These are phyloP conservation scores for Coronaproctus castanopsis DNA, from an alignment of 2,888 invertebrate species.

Conservation along the genomic window DNA sequence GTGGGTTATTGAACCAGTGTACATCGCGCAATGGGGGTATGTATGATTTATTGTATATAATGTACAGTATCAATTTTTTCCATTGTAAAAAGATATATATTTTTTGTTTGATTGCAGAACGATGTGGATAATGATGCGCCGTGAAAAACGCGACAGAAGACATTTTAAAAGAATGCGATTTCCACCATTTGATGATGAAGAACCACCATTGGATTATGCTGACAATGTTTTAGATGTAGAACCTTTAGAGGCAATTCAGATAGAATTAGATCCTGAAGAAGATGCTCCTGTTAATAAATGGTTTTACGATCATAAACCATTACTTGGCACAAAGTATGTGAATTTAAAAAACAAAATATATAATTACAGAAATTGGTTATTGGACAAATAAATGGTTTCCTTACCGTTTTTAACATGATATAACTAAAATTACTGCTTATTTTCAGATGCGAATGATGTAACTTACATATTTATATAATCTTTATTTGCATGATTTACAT, in stretches of 20 bases:
- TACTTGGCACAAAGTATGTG: slow-evolving; percentile 62
- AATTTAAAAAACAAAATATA: slow-evolving; percentile 1
- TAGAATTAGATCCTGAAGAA: slow-evolving; percentile 91
- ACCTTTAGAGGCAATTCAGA: slow-evolving; percentile 95
- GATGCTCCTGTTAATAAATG: slow-evolving; percentile 76
- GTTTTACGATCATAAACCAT: slow-evolving; percentile 97
- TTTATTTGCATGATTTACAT: too few relatives aligned
- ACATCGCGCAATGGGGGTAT: slow-evolving; percentile 98
- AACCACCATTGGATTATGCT: slow-evolving; percentile 96
- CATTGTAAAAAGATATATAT: not conserved
- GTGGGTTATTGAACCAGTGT: slow-evolving; percentile 97
- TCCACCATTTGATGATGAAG: slow-evolving; percentile 99
- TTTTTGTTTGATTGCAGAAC: slow-evolving; percentile 34
- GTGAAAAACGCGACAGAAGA: slow-evolving; percentile 93
- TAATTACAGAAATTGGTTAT: not conserved
- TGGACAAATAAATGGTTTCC: too few relatives aligned
- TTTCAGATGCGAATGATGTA: too few relatives aligned
- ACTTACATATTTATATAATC: too few relatives aligned
- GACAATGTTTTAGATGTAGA: slow-evolving; percentile 98
- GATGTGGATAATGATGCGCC: slow-evolving; percentile 99
- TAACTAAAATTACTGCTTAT: too few relatives aligned
- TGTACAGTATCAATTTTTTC: not conserved
- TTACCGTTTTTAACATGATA: too few relatives aligned
- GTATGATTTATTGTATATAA: slow-evolving; percentile 17
- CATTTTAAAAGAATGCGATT: slow-evolving; percentile 99